Conservation (phyloP, 2,113 vertebrate genomes). For the Callopanchax toddi region DNA sequence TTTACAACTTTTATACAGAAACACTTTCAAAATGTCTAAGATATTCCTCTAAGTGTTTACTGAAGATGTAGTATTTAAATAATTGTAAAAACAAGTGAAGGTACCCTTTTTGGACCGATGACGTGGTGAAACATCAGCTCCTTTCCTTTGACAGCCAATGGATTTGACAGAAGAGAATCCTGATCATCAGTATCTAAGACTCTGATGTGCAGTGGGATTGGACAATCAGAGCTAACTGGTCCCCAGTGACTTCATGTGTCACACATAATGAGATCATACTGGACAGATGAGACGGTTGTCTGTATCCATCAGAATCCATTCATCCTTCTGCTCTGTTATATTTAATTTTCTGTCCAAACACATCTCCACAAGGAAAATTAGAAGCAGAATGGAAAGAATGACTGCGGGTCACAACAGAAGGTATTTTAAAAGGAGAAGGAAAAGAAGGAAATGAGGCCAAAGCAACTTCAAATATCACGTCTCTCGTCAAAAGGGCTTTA, state of each 20-base stretch:
- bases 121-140: constrained; percentile 2
- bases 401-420: constrained; percentile 49
- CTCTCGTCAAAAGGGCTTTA: constrained; percentile 4
- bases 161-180: constrained; percentile 4
- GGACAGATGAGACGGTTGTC: constrained; percentile 32
- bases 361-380: constrained; percentile 55
- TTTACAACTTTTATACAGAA: no score
- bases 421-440: constrained; percentile 45
- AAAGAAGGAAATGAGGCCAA: constrained; percentile 26
- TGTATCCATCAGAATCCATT: constrained; percentile 52
- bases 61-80: no score
- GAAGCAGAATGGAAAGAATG: constrained; percentile 65
- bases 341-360: constrained; percentile 65
- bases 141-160: neutral
- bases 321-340: constrained; percentile 51
- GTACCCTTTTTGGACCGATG: neutral
- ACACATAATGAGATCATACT: constrained; percentile 54
- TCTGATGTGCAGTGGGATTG: constrained; percentile 4
- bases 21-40: no score
- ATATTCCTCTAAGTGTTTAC: no score
- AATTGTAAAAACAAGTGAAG: no score
- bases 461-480: constrained; percentile 7
- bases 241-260: constrained; percentile 49
- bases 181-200: constrained; percentile 19
- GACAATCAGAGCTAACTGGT: constrained; percentile 21